Base-by-base conservation (phyloP, 1,140 invertebrate species). In the Pachypeltis micranthus region DNA sequence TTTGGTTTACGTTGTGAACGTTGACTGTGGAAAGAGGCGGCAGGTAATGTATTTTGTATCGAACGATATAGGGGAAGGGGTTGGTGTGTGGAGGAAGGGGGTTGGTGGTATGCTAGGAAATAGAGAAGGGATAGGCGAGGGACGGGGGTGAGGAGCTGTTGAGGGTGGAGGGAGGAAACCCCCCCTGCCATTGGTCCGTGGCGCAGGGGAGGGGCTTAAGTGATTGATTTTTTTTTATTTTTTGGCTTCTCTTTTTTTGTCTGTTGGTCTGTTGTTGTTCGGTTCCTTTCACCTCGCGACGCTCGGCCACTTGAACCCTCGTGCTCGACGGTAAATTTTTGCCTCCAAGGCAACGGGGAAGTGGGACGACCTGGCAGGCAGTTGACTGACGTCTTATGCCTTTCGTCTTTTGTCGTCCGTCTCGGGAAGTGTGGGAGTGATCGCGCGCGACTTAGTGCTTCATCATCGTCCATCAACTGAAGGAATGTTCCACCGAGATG, bases 31-130 rank as follows among this genome's bases (percentile, higher is more conserved):
- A n/a, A n/a, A n/a, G n/a, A n/a, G n/a, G n/a, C n/a, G 44, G 21
- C 44, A 56, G 34, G 24, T 19, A 44, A 14, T 64, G 66, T 65
- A 67, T 66, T 64, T 62, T 66, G 66, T 67, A 66, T 65, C 63
- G n/a, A n/a, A n/a, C n/a, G n/a, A n/a, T n/a, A n/a, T n/a, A n/a
- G n/a, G n/a, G n/a, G n/a, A n/a, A n/a, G n/a, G n/a, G n/a, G n/a
- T n/a, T 29, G 54, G 47, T 4, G 55, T 21, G 29, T 39, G 58
- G n/a, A 27, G 23, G 27, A 26, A 54, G 56, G 2, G 25, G 34
- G n/a, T 26, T 55, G 39, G 28, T 26, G 25, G 64, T 56, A 65
- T 61, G 4, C 34, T 39, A 10, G 34, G 25, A 61, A 47, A 21
- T 14, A 21, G 27, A 24, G 44, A 29, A 44, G 24, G 2, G 28